Evolutionary conservation across 2,888 invertebrate genomes (phyloP), one percentile per base, ranked within the genome.

Genomic region (Standfussiana lucernea): DNA sequence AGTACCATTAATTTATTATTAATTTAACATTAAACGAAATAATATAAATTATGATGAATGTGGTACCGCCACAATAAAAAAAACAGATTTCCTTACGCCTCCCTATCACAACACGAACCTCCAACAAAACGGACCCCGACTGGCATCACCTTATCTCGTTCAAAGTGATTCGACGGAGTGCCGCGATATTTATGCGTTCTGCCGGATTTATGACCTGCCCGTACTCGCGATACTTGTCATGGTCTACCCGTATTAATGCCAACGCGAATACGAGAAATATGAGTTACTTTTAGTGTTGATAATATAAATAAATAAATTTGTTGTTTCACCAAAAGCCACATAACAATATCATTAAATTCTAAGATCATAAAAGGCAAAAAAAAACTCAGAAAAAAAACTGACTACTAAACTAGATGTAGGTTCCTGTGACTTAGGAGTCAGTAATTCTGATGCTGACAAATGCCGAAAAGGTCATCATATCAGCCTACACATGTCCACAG

Each of bases 111-210:
- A 76, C 10, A 45, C 77, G 88, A 81, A 78, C 87, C 89, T 72
- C 77, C 77, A 59, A 84, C 80, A 47, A 50, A 72, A 80, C 74
- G 78, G 75, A 89, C 85, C 35, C 35, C 85, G 89, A 89, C 91
- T 90, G 86, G 89, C 92, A 90, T 88, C 92, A 92, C 92, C 91
- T 93, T 94, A 94, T 93, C 93, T 93, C 79, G 84, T 90, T 85
- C 90, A 72, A 94, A 94, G 93, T 94, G 94, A 94, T 93, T 94
- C 92, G 91, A 89, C 86, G 87, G 84, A 88, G 84, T 88, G 67
- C 75, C 72, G 88, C 89, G 89, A 91, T 92, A 94, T 94, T 94
- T 94, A 94, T 92, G 91, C 86, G 87, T 87, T 84, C 82, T 68
- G n/a, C 64, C 80, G 82, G 92, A 94, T 93, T 94, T 94, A 94